Evolutionary conservation across 1,140 invertebrate species (phyloP).

Genomic region (Lepidurus apus): DNA sequence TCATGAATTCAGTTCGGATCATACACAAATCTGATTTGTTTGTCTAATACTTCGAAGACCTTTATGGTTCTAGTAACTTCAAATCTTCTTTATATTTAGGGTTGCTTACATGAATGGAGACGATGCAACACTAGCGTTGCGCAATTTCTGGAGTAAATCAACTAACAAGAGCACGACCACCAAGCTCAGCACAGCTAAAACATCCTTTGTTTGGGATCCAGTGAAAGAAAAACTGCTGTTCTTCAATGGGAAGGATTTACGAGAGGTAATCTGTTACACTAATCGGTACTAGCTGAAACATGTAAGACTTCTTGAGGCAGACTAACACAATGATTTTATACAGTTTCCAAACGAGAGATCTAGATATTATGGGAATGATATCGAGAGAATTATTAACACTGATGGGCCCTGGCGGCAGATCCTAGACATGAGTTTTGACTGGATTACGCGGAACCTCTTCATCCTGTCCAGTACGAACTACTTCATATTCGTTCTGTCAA

Average conservation of each 20-base stretch:
- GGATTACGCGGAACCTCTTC: no score
- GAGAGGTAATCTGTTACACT: background rate
- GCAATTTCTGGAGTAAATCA: background rate
- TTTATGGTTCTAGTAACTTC: background rate
- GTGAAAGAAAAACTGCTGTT: background rate
- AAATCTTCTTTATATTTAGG: background rate
- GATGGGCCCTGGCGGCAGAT: no score
- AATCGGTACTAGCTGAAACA: background rate
- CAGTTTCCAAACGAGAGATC: background rate
- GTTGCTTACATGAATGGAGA: background rate
- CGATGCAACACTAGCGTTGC: background rate
- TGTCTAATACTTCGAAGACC: background rate
- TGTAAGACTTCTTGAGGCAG: background rate
- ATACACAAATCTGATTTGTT: background rate
- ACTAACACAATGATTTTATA: background rate
- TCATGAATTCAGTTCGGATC: background rate
- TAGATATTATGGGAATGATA: no score
- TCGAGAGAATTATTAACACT: no score
- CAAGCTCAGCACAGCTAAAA: background rate
- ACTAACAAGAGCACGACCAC: background rate
- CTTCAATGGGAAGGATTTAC: background rate
- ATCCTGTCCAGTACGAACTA: background rate
- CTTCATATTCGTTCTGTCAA: background rate
- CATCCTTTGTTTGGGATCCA: background rate
- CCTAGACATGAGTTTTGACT: no score